These are phyloP conservation scores for Hylaeus anthracinus DNA, from an alignment of 1,140 invertebrate species.

Conservation along the genomic window DNA sequence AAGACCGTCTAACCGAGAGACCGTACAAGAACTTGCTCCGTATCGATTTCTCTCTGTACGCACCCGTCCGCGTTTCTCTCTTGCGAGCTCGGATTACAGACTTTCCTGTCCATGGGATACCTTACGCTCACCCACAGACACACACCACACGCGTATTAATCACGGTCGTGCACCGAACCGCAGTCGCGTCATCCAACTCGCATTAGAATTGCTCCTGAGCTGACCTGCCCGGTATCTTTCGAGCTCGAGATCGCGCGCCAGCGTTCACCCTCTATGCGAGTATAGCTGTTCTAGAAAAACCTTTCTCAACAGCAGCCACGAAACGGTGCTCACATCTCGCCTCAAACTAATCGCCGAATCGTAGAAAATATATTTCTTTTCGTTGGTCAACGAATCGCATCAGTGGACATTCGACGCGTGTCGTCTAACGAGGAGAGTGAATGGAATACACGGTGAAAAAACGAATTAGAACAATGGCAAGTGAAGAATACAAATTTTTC, in stretches of 20 bases:
- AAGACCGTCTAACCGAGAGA: slow-evolving; percentile 58
- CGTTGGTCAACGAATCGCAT: neutral
- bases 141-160: slow-evolving; percentile 12
- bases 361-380: neutral
- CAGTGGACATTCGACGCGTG: no score
- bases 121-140: slow-evolving; percentile 5
- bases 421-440: no score
- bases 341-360: neutral
- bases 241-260: neutral
- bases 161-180: slow-evolving; percentile 13
- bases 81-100: slow-evolving; percentile 71
- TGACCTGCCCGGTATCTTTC: neutral
- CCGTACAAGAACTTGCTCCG: slow-evolving; percentile 75
- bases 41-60: slow-evolving; percentile 73
- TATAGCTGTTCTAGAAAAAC: neutral
- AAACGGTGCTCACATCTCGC: neutral
- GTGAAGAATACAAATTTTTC: no score
- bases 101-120: slow-evolving; percentile 41
- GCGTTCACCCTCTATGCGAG: neutral
- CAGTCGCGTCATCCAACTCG: neutral
- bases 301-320: neutral
- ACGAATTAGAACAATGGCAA: no score
- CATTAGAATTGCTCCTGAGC: neutral
- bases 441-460: no score
- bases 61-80: slow-evolving; percentile 72